Evolutionary conservation across 2,888 invertebrate species (phyloP), one percentile per base, ranked within the genome.

Genomic region (Pyralis farinalis): DNA sequence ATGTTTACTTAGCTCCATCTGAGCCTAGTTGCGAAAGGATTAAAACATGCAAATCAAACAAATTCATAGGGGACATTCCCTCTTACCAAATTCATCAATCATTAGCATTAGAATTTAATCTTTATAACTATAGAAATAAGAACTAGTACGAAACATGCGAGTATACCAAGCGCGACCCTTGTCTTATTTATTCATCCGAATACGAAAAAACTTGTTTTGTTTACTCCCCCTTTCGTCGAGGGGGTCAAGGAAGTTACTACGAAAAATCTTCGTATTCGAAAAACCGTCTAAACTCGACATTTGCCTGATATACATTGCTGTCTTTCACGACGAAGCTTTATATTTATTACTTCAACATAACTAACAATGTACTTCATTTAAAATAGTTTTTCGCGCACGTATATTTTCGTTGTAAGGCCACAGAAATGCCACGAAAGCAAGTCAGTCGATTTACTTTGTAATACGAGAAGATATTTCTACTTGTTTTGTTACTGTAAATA

Each of bases 31-130:
- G 53, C 55, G 65, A 82, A 84, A 84, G 83, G 87, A 86, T 86
- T 87, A 85, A 82, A 86, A 84, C 80, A 86, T 87, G 85, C 84
- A 85, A 87, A 86, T 86, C 82, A 83, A 84, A 83, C 78, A 79
- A 79, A 69, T 77, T 76, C 69, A 66, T 68, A 71, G 73, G 82
- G 78, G 70, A 69, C 60, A 67, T 62, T 25, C 77, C 80, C 76
- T 70, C 55, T 51, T 49, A 56, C 51, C 43, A 39, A 43, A 38
- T 37, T 37, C 40, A 40, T 40, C n/a, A 3, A 29, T 7, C 6
- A 37, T 33, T n/a, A 27, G 6, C 12, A 32, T 11, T 21, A 40
- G 10, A 45, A 27, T 43, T 28, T 46, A 6, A 10, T 33, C 46
- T 38, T 34, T 47, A 44, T 28, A 7, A 0, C 28, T 27, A 6